Evolutionary conservation across 2,888 invertebrate genomes (phyloP).

Genomic region (Cheilosia grossa): DNA sequence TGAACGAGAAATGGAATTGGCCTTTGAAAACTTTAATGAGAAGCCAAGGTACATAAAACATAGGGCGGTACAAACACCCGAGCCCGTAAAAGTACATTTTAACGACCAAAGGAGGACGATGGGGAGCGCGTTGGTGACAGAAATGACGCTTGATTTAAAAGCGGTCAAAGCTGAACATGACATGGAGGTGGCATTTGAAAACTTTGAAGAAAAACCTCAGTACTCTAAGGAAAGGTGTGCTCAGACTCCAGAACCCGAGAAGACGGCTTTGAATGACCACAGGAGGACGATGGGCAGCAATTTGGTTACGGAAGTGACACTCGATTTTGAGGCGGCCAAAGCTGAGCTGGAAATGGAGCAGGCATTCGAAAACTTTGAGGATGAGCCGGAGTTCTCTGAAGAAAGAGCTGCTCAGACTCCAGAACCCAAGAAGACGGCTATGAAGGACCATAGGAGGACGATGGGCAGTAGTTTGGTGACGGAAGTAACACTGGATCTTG

Average conservation of each 20-base stretch:
- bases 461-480: conserved; percentile 10
- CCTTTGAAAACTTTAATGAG: conserved; percentile 56
- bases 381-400: background rate
- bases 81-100: background rate
- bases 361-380: conserved; percentile 53
- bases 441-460: conserved; percentile 32
- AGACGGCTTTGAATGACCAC: background rate
- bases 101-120: conserved; percentile 8
- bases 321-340: conserved; percentile 41
- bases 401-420: conserved; percentile 6
- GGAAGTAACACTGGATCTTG: conserved; percentile 15
- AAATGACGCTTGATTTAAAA: background rate
- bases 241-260: conserved; percentile 17
- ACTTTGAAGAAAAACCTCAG: conserved; percentile 50
- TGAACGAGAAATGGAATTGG: conserved; percentile 39
- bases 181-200: conserved; percentile 35
- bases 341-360: conserved; percentile 37
- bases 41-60: conserved; percentile 8
- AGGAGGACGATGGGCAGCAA: conserved; percentile 29
- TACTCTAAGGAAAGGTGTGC: background rate
- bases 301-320: background rate
- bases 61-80: background rate
- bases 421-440: background rate
- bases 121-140: background rate
- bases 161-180: conserved; percentile 5